Evolutionary conservation across 2,113 vertebrate species (phyloP).

Genomic region (Phaethon lepturus): DNA sequence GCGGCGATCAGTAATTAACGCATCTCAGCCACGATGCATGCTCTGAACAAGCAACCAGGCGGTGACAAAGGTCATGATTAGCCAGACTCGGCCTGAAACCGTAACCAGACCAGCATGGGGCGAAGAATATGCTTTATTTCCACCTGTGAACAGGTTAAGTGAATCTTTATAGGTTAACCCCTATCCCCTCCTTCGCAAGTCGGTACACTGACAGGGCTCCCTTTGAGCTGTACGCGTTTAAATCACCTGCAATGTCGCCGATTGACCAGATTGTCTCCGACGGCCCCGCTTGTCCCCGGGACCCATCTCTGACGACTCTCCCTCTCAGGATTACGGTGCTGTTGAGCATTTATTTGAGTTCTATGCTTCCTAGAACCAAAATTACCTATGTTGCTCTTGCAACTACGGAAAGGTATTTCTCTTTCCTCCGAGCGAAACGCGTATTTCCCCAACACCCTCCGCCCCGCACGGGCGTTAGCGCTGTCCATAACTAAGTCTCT

Average conservation of each 20-base stretch:
- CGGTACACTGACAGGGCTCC: not conserved
- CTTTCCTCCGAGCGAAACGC: accelerated
- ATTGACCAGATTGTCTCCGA: accelerated
- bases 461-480: not conserved
- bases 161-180: not conserved
- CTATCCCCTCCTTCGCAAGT: not conserved
- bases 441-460: accelerated
- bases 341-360: not conserved
- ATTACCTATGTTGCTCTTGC: not conserved
- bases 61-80: not conserved
- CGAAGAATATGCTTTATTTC: not conserved
- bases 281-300: not conserved
- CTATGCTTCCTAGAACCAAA: not conserved
- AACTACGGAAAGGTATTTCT: not conserved
- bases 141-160: not conserved
- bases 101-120: not conserved
- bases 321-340: accelerated
- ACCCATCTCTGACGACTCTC: not conserved
- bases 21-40: accelerated
- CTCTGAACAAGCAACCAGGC: not conserved
- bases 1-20: accelerated
- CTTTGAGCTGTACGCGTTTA: not conserved
- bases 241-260: accelerated
- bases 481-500: not conserved
- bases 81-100: not conserved